Base-by-base conservation (phyloP, 2,888 invertebrate species). In the Ypsolopha scabrella region DNA sequence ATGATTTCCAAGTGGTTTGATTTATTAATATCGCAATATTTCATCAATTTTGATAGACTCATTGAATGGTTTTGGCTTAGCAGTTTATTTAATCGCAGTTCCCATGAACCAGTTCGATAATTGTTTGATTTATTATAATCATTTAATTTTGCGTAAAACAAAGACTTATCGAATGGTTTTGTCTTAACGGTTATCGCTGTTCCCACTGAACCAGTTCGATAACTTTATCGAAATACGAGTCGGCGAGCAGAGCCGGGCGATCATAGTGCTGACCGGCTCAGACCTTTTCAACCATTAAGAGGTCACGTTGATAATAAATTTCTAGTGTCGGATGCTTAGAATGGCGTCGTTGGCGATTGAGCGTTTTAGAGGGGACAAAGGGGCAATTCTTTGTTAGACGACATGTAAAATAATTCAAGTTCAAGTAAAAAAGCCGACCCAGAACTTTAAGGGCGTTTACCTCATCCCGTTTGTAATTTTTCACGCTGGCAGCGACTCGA, bases 321-420 rank as follows among this genome's bases (percentile, higher is more conserved):
- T 44, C 36, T 41, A 33, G 49, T 33, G 41, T 41, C 13, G 51
- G 51, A 51, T 46, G 46, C 46, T 51, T 51, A 33, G 39, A 46
- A 51, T 39, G 51, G 46, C 34, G 9, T 51, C 37, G 38, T 46
- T 37, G 37, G 38, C 51, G 51, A 51, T 51, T 51, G 51, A 47
- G 51, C 46, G 51, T 46, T 38, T 46, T n/a, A 39, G 38, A 13
- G 13, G 38, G 48, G 41, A 41, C 41, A 48, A 52, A 38, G 44
- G 48, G 38, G 14, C 48, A 48, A 52, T 44, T 52, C 52, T 52
- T 48, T 48, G 44, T 62, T 60, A 63, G 66, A 55, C 62, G 64
- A 67, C 71, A 69, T 68, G 69, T 70, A 68, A 70, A 71, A 65
- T 69, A 67, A 68, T 68, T 69, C 67, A 60, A 58, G 58, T 60